Conservation (phyloP, 2,113 vertebrate genomes). For the Halichoerus grypus region DNA sequence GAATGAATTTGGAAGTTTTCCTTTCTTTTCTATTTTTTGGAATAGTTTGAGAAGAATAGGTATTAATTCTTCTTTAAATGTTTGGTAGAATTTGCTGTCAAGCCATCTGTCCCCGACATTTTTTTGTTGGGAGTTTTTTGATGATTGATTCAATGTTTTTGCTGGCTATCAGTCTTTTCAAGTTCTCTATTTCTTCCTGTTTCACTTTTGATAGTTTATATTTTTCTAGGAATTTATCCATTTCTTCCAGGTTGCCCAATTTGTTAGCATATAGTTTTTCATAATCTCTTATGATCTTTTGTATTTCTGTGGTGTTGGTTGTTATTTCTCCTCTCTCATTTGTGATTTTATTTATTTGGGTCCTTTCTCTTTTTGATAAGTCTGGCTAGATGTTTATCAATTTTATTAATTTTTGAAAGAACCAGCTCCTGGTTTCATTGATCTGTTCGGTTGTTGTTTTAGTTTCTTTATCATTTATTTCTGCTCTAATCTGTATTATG, state of each 20-base stretch:
- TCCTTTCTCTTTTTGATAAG: not conserved
- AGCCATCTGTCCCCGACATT: not conserved
- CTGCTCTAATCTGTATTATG: not conserved
- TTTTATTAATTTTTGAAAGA: not conserved
- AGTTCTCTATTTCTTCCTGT: not conserved
- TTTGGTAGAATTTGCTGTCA: not conserved
- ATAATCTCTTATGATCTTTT: not conserved
- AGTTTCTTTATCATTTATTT: not conserved
- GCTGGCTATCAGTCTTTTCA: not conserved
- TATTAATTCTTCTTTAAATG: not conserved
- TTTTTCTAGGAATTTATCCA: not conserved
- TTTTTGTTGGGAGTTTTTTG: not conserved
- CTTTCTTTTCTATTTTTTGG: not conserved
- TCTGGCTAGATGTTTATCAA: not conserved
- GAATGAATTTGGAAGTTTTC: not conserved
- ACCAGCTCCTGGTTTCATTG: not conserved
- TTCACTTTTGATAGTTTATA: not conserved
- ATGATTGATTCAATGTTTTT: not conserved
- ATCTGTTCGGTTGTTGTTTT: not conserved
- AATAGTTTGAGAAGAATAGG: not conserved
- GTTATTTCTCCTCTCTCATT: not conserved
- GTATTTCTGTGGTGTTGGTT: not conserved
- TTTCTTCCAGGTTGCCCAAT: not conserved
- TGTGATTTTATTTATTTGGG: not conserved
- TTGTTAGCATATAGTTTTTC: not conserved